Evolutionary conservation across 2,113 vertebrate species (phyloP), one percentile per base, ranked within the genome.

Genomic region (Triplophysa tibetana): DNA sequence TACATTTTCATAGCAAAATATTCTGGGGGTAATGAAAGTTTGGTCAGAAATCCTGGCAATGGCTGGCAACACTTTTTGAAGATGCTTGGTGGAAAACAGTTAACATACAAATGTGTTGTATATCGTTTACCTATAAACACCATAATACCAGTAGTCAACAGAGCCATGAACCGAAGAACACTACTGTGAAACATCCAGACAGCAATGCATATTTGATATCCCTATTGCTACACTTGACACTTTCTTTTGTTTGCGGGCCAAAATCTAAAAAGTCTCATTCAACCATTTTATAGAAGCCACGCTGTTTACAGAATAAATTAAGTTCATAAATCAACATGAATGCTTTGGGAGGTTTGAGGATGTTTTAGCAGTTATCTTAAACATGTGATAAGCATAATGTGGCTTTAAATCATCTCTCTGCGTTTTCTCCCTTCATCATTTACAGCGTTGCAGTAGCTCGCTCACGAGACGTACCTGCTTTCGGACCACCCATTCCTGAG

Each of bases 381-480:
- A 54, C 33, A 75, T 61, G 65, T 56, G 12, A 33, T 21, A 24
- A 56, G 48, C 52, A n/a, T 62, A 63, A 24, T 63, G 4, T 69
- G 41, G 64, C 13, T 74, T 60, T 14, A 16, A 4, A 63, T 45
- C 60, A n/a, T 66, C n/a, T 70, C 21, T 61, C 75, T 66, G 52
- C 66, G 48, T 26, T 50, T 8, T 67, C 33, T 80, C 14, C 17
- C 13, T 58, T 61, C 1, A 19, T 78, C 85, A 52, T 69, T 86
- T 66, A 7, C 72, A 99, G 98, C 52, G 97, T 99, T 87, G 96
- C 97, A 0, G 97, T 99, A 68, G 96, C 97, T 56, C 95, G 97
- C 82, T 99, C 97, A 85, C 96, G 96, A 93, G 98, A 99, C 54
- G 93, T 99, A 69, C 98, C 98, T 60, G 95, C 95, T 16, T 99